These are phyloP conservation scores for Odontomachus brunneus DNA, from an alignment of 1,140 invertebrate genomes.

Conservation along the genomic window DNA sequence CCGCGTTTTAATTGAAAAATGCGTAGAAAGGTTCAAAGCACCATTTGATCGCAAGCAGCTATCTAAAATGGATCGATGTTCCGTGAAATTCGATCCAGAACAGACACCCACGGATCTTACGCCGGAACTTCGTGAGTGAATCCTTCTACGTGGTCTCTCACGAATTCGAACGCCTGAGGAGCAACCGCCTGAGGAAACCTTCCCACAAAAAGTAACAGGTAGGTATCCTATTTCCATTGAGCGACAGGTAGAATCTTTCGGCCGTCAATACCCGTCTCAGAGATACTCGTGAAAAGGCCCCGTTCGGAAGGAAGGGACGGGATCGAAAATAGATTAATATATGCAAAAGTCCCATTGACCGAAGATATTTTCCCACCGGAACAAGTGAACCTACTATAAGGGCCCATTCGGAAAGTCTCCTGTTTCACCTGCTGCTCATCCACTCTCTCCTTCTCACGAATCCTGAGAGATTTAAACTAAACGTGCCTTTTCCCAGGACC, in stretches of 20 bases:
- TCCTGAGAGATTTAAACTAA: constrained; percentile 40
- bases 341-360: constrained; percentile 80
- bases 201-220: constrained; percentile 83
- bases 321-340: constrained; percentile 82
- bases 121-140: constrained; percentile 64
- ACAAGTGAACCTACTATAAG: constrained; percentile 72
- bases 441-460: neutral
- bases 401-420: constrained; percentile 22
- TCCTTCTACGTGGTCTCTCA: constrained; percentile 73
- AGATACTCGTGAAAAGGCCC: constrained; percentile 66
- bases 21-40: neutral
- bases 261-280: constrained; percentile 64
- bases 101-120: constrained; percentile 46
- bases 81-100: constrained; percentile 67
- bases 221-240: constrained; percentile 83
- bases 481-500: constrained; percentile 61
- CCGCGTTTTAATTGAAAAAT: neutral
- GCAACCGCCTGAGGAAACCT: constrained; percentile 76
- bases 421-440: constrained; percentile 79
- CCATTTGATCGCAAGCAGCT: constrained; percentile 24
- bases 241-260: constrained; percentile 79
- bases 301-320: constrained; percentile 73
- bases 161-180: constrained; percentile 62
- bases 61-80: constrained; percentile 64
- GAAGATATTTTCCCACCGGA: constrained; percentile 79